Base-by-base conservation (phyloP, 37 sponge, comb jelly and placozoan genomes). In the Tethya wilhelma region DNA sequence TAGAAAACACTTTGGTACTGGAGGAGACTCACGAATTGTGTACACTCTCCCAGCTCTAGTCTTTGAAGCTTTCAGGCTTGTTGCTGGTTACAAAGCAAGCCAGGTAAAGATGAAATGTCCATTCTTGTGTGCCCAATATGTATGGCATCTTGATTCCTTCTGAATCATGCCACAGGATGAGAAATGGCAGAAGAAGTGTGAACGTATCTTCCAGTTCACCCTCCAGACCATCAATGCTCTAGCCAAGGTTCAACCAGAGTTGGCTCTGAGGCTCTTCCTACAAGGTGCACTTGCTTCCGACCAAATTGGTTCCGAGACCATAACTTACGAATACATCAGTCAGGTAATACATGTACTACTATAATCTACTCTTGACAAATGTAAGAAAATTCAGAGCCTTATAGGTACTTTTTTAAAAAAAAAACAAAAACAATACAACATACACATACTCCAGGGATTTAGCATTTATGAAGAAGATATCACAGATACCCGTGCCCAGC, bases 221-320 rank as follows among this genome's bases (percentile, higher is more conserved):
- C 69, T 83, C 39, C 93, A 96, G 73, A 94, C 96, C 29, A 82
- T 96, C 56, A 63, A 68, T 4, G 91, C 95, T 22, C 87, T 99
- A 32, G 73, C 80, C 31, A 92, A 94, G 75, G 64, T 64, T 26
- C 66, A 63, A 57, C 84, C 95, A 11, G 95, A 94, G 42, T 55
- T 90, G 38, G 55, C 90, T 22, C 91, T 96, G 67, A 68, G 95
- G 37, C 84, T 99, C 43, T 99, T 90, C 82, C 77, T 99, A 19
- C 99, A 99, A 68, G 95, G 95, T 34, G 90, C 99, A n/a, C 87
- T 96, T 17, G 74, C 86, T n/a, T 95, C 97, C 42, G 95, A 99
- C 70, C 81, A 77, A 33, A 83, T 96, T 28, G 81, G 69, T 22
- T 59, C 66, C 14, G 99, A 99, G 83, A 96, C 90, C 36, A 87